These are phyloP conservation scores for Brassicogethes aeneus DNA, from an alignment of 2,888 invertebrate genomes.

Conservation along the genomic window DNA sequence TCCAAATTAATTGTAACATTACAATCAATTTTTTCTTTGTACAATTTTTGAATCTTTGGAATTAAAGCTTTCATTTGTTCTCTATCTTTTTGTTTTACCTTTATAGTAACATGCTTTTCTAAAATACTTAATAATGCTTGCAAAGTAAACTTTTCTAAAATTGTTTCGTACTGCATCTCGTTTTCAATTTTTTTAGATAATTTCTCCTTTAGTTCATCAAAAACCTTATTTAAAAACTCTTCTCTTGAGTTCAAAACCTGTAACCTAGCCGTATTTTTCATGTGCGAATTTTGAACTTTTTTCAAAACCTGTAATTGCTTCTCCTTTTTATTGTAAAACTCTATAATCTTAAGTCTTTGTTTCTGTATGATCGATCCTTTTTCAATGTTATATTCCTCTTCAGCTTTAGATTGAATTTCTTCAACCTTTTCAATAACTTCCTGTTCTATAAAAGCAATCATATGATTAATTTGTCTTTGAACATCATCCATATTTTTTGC, in stretches of 20 bases:
- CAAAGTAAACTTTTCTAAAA: not conserved
- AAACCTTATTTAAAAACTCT: not conserved
- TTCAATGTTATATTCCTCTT: conserved; percentile 1
- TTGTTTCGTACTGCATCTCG: not conserved
- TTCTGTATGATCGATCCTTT: not conserved
- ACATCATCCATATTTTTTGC: not conserved
- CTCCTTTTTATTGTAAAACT: conserved; percentile 1
- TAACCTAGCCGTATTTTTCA: not conserved
- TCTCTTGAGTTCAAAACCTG: not conserved
- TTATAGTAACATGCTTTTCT: not conserved
- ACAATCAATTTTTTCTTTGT: not conserved
- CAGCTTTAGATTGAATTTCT: not conserved
- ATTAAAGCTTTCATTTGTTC: not conserved
- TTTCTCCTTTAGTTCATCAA: not conserved
- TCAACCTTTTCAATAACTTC: not conserved
- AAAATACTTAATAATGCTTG: not conserved
- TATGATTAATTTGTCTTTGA: not conserved
- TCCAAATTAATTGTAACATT: not conserved
- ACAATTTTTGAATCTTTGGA: not conserved
- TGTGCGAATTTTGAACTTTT: not conserved
- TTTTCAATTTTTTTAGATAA: not conserved
- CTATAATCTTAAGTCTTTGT: not conserved
- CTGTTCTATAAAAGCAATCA: not conserved
- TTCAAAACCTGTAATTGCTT: not conserved
- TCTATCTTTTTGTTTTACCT: not conserved